These are phyloP conservation scores for Diaprepes abbreviatus DNA, from an alignment of 2,888 invertebrate species.

Conservation along the genomic window DNA sequence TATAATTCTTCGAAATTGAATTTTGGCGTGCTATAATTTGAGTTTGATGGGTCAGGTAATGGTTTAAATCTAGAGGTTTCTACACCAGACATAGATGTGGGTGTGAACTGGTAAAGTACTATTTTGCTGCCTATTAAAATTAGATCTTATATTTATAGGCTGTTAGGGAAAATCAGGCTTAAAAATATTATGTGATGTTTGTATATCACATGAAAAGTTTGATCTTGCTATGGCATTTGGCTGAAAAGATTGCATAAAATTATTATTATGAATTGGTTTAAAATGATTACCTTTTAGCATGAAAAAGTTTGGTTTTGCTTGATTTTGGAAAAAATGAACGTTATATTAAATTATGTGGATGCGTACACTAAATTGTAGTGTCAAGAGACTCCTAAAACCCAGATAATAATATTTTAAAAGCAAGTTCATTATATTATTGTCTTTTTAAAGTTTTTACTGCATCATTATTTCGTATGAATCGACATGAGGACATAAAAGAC, in stretches of 20 bases:
- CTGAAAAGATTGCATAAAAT: not conserved
- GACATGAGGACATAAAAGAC: slow-evolving; percentile 32
- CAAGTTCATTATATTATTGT: not conserved
- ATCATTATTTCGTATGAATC: slow-evolving; percentile 31
- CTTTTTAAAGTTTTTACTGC: slow-evolving; percentile 16
- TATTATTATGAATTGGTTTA: not conserved
- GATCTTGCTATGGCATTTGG: not conserved
- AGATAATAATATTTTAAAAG: not conserved
- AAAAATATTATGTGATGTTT: not conserved
- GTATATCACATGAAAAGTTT: not conserved
- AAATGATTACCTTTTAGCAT: not conserved
- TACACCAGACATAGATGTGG: slow-evolving; percentile 7
- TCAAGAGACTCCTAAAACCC: slow-evolving; percentile 37
- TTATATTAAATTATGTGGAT: not conserved
- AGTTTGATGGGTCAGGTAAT: too few relatives aligned
- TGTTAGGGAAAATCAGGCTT: slow-evolving; percentile 15
- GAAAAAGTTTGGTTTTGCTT: too few relatives aligned
- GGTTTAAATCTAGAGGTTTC: not conserved
- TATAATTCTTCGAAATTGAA: too few relatives aligned
- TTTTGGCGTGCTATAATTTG: too few relatives aligned
- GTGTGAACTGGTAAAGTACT: slow-evolving; percentile 12
- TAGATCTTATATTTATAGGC: slow-evolving; percentile 11
- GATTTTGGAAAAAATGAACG: too few relatives aligned
- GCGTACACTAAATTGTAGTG: slow-evolving; percentile 42
- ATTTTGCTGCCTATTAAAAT: not conserved